Conservation (phyloP, 30 jellyfish, hydroid and myxozoan genomes). For the Turritopsis rubra region DNA sequence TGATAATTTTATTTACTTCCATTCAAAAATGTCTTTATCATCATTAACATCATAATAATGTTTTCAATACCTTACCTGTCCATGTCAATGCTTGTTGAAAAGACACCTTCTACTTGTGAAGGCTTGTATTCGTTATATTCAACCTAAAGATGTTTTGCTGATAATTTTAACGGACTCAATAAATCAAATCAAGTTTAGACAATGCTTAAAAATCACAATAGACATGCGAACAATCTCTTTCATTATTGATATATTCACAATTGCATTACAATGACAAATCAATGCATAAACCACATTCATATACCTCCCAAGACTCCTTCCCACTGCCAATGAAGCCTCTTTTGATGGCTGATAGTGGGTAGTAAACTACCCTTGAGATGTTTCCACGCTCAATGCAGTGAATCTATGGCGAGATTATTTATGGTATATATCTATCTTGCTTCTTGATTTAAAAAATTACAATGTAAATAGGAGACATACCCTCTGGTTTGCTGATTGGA, state of each 20-base stretch:
- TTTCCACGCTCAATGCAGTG: not conserved
- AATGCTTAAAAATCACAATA: too few relatives aligned
- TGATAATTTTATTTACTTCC: too few relatives aligned
- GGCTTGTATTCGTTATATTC: not conserved
- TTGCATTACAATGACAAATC: too few relatives aligned
- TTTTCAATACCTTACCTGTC: not conserved
- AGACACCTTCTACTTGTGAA: not conserved
- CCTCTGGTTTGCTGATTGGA: not conserved
- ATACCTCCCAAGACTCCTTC: constrained; percentile 2
- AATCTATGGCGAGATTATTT: not conserved
- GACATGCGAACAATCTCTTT: too few relatives aligned
- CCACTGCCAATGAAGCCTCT: not conserved
- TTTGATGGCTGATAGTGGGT: constrained; percentile 1
- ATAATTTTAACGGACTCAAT: not conserved
- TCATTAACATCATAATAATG: too few relatives aligned
- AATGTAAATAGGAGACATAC: too few relatives aligned
- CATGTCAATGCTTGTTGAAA: not conserved
- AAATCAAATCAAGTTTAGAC: too few relatives aligned
- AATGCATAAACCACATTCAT: too few relatives aligned
- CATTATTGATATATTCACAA: too few relatives aligned
- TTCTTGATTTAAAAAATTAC: too few relatives aligned
- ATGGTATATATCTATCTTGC: too few relatives aligned
- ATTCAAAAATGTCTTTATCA: too few relatives aligned
- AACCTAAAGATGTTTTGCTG: not conserved
- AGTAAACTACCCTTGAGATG: not conserved